Evolutionary conservation across 2,113 vertebrate species (phyloP), one percentile per base, ranked within the genome.

Genomic region (Todiramphus chloris): DNA sequence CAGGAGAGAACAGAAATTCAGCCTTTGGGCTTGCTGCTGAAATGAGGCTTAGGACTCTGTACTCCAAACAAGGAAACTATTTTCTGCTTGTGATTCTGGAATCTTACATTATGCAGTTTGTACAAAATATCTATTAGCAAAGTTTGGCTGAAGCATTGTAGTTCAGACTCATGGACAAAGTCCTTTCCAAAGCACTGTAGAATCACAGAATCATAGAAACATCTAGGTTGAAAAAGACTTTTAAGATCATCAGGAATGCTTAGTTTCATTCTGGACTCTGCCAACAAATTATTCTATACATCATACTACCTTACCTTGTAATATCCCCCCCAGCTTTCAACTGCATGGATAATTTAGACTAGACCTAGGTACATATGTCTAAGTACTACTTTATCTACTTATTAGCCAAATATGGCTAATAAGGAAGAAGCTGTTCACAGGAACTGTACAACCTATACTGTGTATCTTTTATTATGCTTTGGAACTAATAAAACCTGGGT

Each of bases 401-500:
- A 76, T 78, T 43, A 89, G 84, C 27, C 27, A 78, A 58, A 64
- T 39, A 30, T 11, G 1, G 35, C 23, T 59, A 87, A 88, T 5
- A 5, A 68, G 69, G 87, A 89, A 86, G 51, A 59, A 56, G 35
- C 73, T 48, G 12, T 30, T 39, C 48, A 53, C 15, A 35, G 67
- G 62, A 87, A 78, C 18, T 41, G 24, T 12, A 14, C 3, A 33
- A 43, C 55, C 15, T 87, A 46, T 43, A 77, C 13, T 21, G 27
- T 16, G 2, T 90, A 48, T 74, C 46, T 86, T 95, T 94, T 95
- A 94, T 93, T 76, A 62, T 76, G 39, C 93, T 73, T 68, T 66
- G 74, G 74, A 96, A 93, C 56, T 64, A 95, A 95, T 89, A 95
- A 94, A 94, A 72, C 30, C 12, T 27, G 19, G 16, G 33, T 60